phyloP scores from a whole-genome alignment of 2,113 vertebrate genomes.

The Coracopsis vasa region DNA sequence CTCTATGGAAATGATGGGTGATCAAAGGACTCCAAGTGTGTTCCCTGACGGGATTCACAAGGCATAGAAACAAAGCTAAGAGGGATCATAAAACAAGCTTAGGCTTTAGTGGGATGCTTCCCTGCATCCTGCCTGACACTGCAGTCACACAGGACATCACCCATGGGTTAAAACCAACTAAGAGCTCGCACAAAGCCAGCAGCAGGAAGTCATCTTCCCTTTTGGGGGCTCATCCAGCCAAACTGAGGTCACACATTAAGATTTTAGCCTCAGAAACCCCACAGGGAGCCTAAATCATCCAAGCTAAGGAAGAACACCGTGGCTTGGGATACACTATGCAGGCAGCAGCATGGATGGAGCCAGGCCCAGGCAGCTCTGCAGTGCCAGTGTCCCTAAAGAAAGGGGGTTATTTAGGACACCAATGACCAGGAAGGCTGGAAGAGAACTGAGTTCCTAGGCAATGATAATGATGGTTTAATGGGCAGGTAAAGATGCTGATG shows the following conservation, averaged over 20 bases:
- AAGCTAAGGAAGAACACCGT: accelerated
- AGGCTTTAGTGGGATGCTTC: not conserved
- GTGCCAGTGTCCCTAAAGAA: not conserved
- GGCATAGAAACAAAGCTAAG: not conserved
- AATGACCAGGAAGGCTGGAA: not conserved
- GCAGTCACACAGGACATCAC: not conserved
- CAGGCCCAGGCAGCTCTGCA: not conserved
- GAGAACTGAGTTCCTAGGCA: not conserved
- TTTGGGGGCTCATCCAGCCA: not conserved
- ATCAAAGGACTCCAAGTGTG: accelerated
- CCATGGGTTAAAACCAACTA: not conserved
- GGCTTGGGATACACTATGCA: not conserved
- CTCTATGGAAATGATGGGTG: not conserved
- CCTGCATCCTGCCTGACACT: accelerated
- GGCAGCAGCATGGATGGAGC: accelerated
- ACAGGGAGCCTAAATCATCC: accelerated
- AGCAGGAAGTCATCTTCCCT: not conserved
- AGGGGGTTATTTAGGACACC: accelerated
- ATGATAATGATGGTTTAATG: not conserved
- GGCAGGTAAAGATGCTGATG: not conserved
- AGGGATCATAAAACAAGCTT: not conserved
- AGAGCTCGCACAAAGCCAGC: not conserved
- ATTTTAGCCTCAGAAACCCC: not conserved
- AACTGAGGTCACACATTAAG: accelerated
- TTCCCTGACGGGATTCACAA: not conserved